Evolutionary conservation across 1,140 invertebrate genomes (phyloP).

Genomic region (Bombus waltoni): DNA sequence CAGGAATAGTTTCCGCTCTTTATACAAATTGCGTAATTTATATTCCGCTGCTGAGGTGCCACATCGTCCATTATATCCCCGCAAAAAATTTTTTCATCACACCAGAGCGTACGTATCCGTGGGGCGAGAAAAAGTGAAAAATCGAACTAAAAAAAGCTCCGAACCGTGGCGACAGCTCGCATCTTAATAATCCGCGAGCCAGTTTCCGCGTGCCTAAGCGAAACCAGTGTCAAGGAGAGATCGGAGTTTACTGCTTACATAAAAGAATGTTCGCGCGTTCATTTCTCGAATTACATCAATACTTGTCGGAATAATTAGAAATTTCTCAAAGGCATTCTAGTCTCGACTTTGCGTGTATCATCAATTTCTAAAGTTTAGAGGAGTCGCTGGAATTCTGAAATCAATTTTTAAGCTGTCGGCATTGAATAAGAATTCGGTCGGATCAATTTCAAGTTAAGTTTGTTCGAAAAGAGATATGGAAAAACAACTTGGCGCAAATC

Average conservation of each 20-base stretch:
- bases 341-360: too few relatives aligned
- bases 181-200: conserved; percentile 47
- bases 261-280: neutral
- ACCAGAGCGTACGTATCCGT: neutral
- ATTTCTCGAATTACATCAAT: neutral
- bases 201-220: conserved; percentile 23
- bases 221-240: neutral
- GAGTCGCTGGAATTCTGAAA: too few relatives aligned
- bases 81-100: conserved; percentile 36
- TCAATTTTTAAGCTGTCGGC: too few relatives aligned
- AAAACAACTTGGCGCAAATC: neutral
- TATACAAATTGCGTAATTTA: conserved; percentile 69
- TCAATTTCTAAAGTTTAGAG: too few relatives aligned
- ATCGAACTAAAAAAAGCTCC: conserved; percentile 38
- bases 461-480: neutral
- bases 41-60: conserved; percentile 59
- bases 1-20: conserved; percentile 53
- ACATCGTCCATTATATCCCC: conserved; percentile 50
- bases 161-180: conserved; percentile 24
- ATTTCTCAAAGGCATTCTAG: neutral
- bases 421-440: too few relatives aligned
- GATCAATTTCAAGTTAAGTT: too few relatives aligned
- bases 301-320: too few relatives aligned
- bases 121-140: conserved; percentile 10
- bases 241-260: neutral